Evolutionary conservation across 2,888 invertebrate species (phyloP), one percentile per base, ranked within the genome.

Genomic region (Rhamphomyia laevipes): DNA sequence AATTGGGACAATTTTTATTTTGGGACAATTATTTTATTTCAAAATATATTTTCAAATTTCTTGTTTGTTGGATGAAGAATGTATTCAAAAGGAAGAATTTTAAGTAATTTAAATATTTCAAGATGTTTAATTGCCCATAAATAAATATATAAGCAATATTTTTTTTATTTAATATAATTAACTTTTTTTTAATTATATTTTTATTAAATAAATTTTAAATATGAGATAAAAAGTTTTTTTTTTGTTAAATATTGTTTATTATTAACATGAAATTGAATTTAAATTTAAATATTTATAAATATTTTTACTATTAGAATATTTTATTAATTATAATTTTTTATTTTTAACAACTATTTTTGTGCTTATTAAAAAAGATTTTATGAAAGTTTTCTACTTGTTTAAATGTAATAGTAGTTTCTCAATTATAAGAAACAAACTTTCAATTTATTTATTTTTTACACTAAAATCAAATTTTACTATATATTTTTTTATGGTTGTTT

Each of bases 161-260:
- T n/a, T n/a, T n/a, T n/a, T n/a, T n/a, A n/a, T n/a, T n/a, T n/a
- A 55, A 51, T 51, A 50, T 55, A 57, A 59, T 61, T 57, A 60
- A 49, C 54, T 58, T 61, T 57, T 56, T 55, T 48, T 55, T 50
- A 46, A 31, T 42, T 40, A 50, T 50, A 51, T 50, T 51, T 53
- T 51, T 45, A 46, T 13, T 15, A 35, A 35, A 35, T 15, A 15
- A 15, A 35, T n/a, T 35, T 30, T 15, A 50, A 27, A 27, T 5
- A 27, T 27, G 23, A 27, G 23, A 27, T 27, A 27, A 27, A 27
- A 52, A 48, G 17, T 48, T 30, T 44, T 33, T 46, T 37, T 37
- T 45, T 50, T 47, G 16, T 51, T 38, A 33, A 17, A 42, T 43
- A 42, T 43, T 30, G 6, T 9, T 35, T 13, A 15, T n/a, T 35